Evolutionary conservation across 2,113 vertebrate species (phyloP), one percentile per base, ranked within the genome.

Genomic region (Petromus typicus): DNA sequence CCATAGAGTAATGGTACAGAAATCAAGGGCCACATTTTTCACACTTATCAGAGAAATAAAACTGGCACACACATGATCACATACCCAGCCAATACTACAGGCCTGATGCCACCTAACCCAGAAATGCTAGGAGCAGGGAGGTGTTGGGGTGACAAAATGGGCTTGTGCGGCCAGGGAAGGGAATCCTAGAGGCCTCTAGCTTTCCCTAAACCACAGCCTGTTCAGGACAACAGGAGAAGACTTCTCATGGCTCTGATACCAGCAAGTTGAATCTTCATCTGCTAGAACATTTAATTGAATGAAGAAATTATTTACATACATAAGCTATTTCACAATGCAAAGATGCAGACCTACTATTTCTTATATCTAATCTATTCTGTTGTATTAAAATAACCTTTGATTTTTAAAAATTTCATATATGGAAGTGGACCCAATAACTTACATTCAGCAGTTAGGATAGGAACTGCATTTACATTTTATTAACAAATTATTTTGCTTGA

Each of bases 211-310:
- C 61, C 3, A 1, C 30, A 8, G 14, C n/a, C 61, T 20, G 10
- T 11, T 2, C 5, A 32, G 0, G 0, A 10, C 0, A 8, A 20
- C 2, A 0, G 17, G 1, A 7, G 18, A 7, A 51, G 57, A 6
- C 2, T 1, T 20, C 83, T 27, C 34, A 2, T 0, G 8, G 12
- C 8, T 30, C 10, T 18, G 11, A 11, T 4, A 0, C 9, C n/a
- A 5, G 43, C 40, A 25, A 7, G 13, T 0, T 0, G 0, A 59
- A 10, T 13, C 18, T 13, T n/a, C 0, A 0, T 12, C 75, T 4
- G 8, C 30, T 0, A 3, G 9, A 51, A 32, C 3, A 1, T 45
- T 27, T 48, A 32, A 27, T 37, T 18, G 48, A 82, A 69, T 4
- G 27, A 17, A 75, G 25, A 76, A 20, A 16, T 18, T 10, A 51